Conservation (phyloP, 30 jellyfish, hydroid and myxozoan genomes). For the Calvadosia cruxmelitensis region DNA sequence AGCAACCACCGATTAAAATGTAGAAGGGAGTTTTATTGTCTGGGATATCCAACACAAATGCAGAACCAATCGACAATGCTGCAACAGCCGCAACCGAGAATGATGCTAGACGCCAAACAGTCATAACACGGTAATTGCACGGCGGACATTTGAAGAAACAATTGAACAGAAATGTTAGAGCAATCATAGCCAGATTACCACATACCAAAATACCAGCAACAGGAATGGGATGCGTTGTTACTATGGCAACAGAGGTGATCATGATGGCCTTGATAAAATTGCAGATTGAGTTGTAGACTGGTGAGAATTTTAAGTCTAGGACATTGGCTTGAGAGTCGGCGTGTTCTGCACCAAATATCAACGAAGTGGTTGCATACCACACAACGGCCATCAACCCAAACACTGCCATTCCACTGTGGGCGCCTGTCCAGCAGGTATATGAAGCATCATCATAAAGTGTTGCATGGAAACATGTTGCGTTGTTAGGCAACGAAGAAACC, state of each 20-base stretch:
- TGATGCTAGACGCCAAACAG: slow-evolving; percentile 77
- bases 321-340: slow-evolving; percentile 62
- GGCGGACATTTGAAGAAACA: slow-evolving; percentile 34
- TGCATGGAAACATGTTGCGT: slow-evolving; percentile 51
- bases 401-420: slow-evolving; percentile 41
- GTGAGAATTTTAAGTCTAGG: slow-evolving; percentile 78
- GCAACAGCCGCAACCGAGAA: slow-evolving; percentile 30
- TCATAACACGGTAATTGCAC: slow-evolving; percentile 43
- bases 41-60: slow-evolving; percentile 21
- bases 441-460: slow-evolving; percentile 32
- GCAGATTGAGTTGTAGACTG: slow-evolving; percentile 51
- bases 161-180: slow-evolving; percentile 42
- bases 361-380: slow-evolving; percentile 76
- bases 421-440: slow-evolving; percentile 54
- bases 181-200: slow-evolving; percentile 19
- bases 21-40: slow-evolving; percentile 50
- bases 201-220: slow-evolving; percentile 26
- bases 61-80: slow-evolving; percentile 45
- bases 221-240: slow-evolving; percentile 41
- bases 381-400: slow-evolving; percentile 63
- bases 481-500: slow-evolving; percentile 16
- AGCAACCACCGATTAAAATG: slow-evolving; percentile 38
- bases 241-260: slow-evolving; percentile 49
- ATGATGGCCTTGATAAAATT: slow-evolving; percentile 57
- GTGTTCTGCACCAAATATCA: slow-evolving; percentile 37